Evolutionary conservation across 2,888 invertebrate species (phyloP), one percentile per base, ranked within the genome.

Genomic region (Tetragonisca angustula): DNA sequence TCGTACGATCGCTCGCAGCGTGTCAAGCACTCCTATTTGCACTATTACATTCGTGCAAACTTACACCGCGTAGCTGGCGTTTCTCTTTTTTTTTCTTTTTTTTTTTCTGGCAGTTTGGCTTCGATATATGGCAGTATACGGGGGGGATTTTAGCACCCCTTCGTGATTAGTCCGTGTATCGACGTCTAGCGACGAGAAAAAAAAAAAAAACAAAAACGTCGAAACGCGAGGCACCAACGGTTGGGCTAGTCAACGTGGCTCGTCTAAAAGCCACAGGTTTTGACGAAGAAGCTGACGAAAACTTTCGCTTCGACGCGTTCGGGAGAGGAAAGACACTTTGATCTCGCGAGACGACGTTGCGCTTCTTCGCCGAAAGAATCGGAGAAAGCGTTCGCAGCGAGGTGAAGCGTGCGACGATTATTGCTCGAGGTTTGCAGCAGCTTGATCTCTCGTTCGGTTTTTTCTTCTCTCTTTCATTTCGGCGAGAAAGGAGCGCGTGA

Each of bases 81-180:
- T 91, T 36, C 36, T 36, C 6, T 36, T 36, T 9, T 5, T 36
- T 36, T 36, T 36, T 36, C 36, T 36, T 36, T 36, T 36, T 36
- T 36, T 36, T 36, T 36, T 36, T 6, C 89, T 90, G 91, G 92
- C 92, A 91, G 91, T 92, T 43, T 86, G 89, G 91, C 85, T 86
- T 90, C 86, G 83, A 72, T 61, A 52, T 79, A 81, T 79, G 87
- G 84, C 90, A 89, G 85, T n/a, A 86, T 89, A 84, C 90, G 84
- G n/a, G 54, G 27, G 36, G 43, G 15, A 15, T 15, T 15, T 43
- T 9, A 52, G 36, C 1, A 1, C 19, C 69, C 69, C n/a, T n/a
- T n/a, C 70, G 50, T 67, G 65, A 59, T 83, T 85, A 85, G 72
- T 81, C 52, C 36, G 69, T 70, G 54, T 32, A 85, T 85, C 76